Conservation (phyloP, 2,113 vertebrate species). For the Gambusia holbrooki region DNA sequence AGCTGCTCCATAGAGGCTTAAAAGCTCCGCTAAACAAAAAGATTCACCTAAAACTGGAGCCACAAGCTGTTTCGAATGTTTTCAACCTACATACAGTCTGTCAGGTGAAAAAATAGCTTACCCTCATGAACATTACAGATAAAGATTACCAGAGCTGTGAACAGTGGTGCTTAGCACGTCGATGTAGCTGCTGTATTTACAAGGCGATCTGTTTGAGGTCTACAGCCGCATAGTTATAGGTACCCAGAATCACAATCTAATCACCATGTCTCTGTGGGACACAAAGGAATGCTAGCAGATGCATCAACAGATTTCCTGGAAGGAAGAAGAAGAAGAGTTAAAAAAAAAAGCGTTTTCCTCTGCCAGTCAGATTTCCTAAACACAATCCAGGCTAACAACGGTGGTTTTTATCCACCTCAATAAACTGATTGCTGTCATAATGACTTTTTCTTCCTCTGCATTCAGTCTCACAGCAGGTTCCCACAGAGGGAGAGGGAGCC, state of each 20-base stretch:
- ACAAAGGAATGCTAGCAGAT: constrained; percentile 8
- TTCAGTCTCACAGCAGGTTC: constrained; percentile 57
- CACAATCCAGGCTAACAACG: constrained; percentile 37
- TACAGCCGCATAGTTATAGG: constrained; percentile 48
- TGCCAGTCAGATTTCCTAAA: constrained; percentile 44
- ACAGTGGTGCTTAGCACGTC: constrained; percentile 30
- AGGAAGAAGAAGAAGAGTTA: background rate
- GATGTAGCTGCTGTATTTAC: constrained; percentile 52
- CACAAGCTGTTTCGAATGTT: constrained; percentile 4
- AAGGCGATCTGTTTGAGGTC: constrained; percentile 58
- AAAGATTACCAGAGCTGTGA: constrained; percentile 28
- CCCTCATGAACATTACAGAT: constrained; percentile 12
- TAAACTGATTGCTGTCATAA: constrained; percentile 40
- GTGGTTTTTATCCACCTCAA: constrained; percentile 50
- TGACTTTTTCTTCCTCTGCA: constrained; percentile 40
- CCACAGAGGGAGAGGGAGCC: constrained; percentile 35
- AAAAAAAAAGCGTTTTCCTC: constrained; percentile 18
- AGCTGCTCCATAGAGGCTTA: constrained; percentile 17
- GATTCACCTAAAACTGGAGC: background rate
- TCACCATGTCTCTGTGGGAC: constrained; percentile 1
- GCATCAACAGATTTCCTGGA: constrained; percentile 27
- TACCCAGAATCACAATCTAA: constrained; percentile 52
- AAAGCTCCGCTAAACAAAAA: constrained; percentile 6
- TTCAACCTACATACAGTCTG: constrained; percentile 34
- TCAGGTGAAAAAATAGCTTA: constrained; percentile 33